Conservation (phyloP, 2,888 invertebrate genomes). For the Noctua fimbriata region DNA sequence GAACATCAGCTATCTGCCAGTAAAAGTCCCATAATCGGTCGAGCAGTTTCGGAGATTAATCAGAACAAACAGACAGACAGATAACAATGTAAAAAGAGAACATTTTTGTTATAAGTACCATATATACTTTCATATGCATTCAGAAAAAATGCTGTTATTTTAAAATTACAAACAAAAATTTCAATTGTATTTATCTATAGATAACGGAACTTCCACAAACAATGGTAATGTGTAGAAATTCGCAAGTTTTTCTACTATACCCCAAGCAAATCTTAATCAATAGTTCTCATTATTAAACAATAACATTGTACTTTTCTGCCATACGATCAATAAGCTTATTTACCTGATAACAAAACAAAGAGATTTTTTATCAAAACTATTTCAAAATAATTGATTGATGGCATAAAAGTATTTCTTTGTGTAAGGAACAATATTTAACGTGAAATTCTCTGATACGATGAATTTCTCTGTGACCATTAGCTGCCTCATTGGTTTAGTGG, state of each 20-base stretch:
- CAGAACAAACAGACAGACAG: too few relatives aligned
- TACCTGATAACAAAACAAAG: conserved; percentile 37
- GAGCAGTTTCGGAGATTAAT: too few relatives aligned
- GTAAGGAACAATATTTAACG: not conserved
- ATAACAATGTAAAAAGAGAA: too few relatives aligned
- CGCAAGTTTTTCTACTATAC: not conserved
- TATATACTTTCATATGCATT: too few relatives aligned
- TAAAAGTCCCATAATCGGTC: too few relatives aligned
- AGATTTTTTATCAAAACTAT: conserved; percentile 34
- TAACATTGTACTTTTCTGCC: conserved; percentile 2
- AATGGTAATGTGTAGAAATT: not conserved
- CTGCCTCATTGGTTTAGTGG: not conserved
- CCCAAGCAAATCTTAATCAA: not conserved
- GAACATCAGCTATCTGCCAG: too few relatives aligned
- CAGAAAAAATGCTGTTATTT: too few relatives aligned
- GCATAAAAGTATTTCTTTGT: not conserved
- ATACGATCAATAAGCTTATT: conserved; percentile 3
- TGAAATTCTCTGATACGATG: not conserved
- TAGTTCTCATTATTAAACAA: not conserved
- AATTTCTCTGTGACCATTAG: not conserved
- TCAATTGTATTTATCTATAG: too few relatives aligned
- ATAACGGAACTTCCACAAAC: not conserved
- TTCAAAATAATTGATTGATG: conserved; percentile 29
- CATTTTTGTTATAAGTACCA: too few relatives aligned
- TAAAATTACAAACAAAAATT: too few relatives aligned